A percentile compares a stretch with the other conserved stretches of the same genome.
These are phyloP conservation scores for Hassar affinis DNA, from an alignment of 2,113 vertebrate species.

Conservation along the genomic window DNA sequence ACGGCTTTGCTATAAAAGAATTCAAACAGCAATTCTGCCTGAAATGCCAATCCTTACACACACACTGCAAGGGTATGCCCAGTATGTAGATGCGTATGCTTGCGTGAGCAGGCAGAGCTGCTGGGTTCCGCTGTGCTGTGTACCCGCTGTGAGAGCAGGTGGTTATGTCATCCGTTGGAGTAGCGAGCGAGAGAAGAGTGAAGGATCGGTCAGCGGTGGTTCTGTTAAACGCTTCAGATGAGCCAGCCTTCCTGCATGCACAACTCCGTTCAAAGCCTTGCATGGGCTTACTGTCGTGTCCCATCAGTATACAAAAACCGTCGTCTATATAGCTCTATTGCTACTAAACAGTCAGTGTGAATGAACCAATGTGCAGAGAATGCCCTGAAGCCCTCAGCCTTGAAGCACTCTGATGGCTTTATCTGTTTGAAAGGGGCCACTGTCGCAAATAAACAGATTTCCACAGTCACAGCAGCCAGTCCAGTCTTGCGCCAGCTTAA, in stretches of 20 bases:
- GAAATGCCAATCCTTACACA: background rate
- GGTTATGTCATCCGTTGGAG: constrained; percentile 61
- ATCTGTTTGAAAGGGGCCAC: background rate
- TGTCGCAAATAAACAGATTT: background rate
- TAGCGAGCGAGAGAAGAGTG: constrained; percentile 47
- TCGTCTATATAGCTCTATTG: too few relatives aligned
- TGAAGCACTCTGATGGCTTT: background rate
- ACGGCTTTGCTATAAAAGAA: background rate
- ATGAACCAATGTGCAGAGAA: background rate
- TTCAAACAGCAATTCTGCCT: background rate
- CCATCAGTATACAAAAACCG: background rate
- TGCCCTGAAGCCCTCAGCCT: background rate
- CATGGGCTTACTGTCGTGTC: background rate
- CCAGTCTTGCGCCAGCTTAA: constrained; percentile 13
- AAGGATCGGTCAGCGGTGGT: constrained; percentile 22
- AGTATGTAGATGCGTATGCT: background rate
- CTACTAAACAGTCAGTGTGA: background rate
- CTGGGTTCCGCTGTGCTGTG: background rate
- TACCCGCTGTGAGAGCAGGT: constrained; percentile 44
- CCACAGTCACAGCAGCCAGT: background rate
- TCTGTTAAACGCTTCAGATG: background rate
- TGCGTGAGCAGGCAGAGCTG: background rate
- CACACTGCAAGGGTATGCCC: background rate
- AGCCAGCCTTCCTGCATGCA: background rate
- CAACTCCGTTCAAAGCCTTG: background rate